Evolutionary conservation across 2,888 invertebrate genomes (phyloP).

Genomic region (Ennomos erosarius): DNA sequence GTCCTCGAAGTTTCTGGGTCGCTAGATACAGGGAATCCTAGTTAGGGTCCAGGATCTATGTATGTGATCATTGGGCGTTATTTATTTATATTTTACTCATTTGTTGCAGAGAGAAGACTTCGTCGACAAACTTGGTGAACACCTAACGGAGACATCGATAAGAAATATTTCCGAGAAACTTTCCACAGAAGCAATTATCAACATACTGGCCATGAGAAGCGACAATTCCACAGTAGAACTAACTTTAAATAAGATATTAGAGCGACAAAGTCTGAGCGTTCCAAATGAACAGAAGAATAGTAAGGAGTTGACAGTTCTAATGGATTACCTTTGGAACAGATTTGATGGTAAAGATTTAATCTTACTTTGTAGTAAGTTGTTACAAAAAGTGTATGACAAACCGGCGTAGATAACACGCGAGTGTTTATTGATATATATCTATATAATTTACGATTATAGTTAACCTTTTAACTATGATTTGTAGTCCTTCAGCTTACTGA

Average conservation of each 20-base stretch:
- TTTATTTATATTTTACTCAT: neutral
- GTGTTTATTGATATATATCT: too few species aligned
- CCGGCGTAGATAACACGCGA: conserved; percentile 31
- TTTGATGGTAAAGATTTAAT: conserved; percentile 62
- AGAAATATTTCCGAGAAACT: conserved; percentile 55
- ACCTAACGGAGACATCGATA: conserved; percentile 54
- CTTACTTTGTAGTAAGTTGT: conserved; percentile 63
- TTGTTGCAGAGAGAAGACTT: conserved; percentile 69
- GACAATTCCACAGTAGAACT: conserved; percentile 41
- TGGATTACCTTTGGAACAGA: conserved; percentile 56
- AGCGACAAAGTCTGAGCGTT: conserved; percentile 40
- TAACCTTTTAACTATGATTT: too few species aligned
- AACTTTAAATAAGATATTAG: conserved; percentile 52
- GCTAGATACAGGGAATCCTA: too few species aligned
- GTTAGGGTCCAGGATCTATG: too few species aligned
- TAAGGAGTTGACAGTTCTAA: conserved; percentile 53
- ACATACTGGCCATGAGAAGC: conserved; percentile 54
- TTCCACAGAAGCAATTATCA: conserved; percentile 45
- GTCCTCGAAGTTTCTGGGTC: too few species aligned
- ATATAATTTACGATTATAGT: too few species aligned
- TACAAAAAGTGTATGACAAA: conserved; percentile 59
- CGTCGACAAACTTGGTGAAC: conserved; percentile 50
- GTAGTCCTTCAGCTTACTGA: too few species aligned
- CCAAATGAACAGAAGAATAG: conserved; percentile 35
- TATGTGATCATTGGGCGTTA: too few species aligned